Conservation (phyloP, 64 coral and sea anemone species). For the Stylophora pistillata region DNA sequence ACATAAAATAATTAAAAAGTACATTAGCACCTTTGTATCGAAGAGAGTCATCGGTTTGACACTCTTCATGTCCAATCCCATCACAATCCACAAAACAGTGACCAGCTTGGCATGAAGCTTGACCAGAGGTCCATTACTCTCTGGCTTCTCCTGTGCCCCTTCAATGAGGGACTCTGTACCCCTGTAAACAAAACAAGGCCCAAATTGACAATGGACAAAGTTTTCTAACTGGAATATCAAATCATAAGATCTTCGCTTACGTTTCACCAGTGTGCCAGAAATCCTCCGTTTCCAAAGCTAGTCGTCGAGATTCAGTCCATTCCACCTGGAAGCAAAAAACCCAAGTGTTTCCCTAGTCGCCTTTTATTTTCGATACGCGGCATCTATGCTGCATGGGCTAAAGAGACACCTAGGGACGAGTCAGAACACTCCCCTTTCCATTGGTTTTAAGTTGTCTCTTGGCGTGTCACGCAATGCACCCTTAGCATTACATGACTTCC, state of each 20-base stretch:
- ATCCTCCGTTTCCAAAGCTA: conserved; percentile 72
- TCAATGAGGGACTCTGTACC: conserved; percentile 57
- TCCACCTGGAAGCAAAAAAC: conserved; percentile 24
- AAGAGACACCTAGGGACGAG: too few species aligned
- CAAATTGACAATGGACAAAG: background rate
- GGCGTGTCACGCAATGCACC: too few species aligned
- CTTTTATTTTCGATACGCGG: too few species aligned
- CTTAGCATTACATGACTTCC: too few species aligned
- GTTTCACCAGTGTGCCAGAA: conserved; percentile 82
- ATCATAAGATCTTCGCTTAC: conserved; percentile 10
- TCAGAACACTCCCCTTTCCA: too few species aligned
- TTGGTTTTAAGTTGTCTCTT: too few species aligned
- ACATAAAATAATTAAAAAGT: background rate
- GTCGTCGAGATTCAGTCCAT: conserved; percentile 56
- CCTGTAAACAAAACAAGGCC: background rate
- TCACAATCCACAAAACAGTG: conserved; percentile 81
- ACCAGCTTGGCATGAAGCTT: conserved; percentile 73
- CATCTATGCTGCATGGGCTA: too few species aligned
- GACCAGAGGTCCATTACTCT: conserved; percentile 70
- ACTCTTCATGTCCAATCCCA: conserved; percentile 90
- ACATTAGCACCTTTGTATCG: conserved; percentile 68
- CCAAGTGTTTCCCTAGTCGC: too few species aligned
- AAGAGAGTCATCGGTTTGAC: conserved; percentile 89
- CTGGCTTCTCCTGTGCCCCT: conserved; percentile 62
- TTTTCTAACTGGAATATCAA: background rate